Conservation (phyloP, 2,888 invertebrate species). For the Calameuta idolon region DNA sequence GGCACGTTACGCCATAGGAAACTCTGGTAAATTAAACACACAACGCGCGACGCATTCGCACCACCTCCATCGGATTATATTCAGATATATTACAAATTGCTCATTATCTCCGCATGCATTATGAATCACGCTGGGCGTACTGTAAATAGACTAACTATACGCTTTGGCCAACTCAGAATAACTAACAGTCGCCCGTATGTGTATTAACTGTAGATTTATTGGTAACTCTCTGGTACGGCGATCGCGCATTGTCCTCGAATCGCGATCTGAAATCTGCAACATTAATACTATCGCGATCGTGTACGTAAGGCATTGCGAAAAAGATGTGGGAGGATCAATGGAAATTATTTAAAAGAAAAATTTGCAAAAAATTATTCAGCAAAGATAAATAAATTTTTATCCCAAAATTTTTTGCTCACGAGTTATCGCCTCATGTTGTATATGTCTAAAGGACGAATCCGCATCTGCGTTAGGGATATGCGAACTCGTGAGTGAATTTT, state of each 20-base stretch:
- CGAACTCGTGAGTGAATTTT: slow-evolving; percentile 49
- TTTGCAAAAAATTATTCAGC: neutral
- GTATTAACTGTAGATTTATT: slow-evolving; percentile 63
- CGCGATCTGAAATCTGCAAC: slow-evolving; percentile 33
- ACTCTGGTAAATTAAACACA: slow-evolving; percentile 3
- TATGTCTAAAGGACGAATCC: neutral
- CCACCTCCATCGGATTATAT: slow-evolving; percentile 9
- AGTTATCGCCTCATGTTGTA: no score
- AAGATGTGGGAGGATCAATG: neutral
- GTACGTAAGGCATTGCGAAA: neutral
- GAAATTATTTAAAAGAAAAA: neutral
- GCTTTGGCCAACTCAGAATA: slow-evolving; percentile 57
- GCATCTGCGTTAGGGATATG: neutral
- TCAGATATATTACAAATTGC: slow-evolving; percentile 60
- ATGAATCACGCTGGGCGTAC: slow-evolving; percentile 56
- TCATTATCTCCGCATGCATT: slow-evolving; percentile 59
- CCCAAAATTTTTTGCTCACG: no score
- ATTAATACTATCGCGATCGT: neutral
- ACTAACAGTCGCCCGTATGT: slow-evolving; percentile 47
- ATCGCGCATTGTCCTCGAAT: slow-evolving; percentile 59
- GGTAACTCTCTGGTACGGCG: slow-evolving; percentile 58
- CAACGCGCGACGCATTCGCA: neutral
- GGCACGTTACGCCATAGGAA: neutral
- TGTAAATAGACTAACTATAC: slow-evolving; percentile 52
- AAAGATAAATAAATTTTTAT: neutral